Evolutionary conservation across 2,888 invertebrate species (phyloP), one percentile per base, ranked within the genome.

Genomic region (Pseudococcus jackbeardsleyi): DNA sequence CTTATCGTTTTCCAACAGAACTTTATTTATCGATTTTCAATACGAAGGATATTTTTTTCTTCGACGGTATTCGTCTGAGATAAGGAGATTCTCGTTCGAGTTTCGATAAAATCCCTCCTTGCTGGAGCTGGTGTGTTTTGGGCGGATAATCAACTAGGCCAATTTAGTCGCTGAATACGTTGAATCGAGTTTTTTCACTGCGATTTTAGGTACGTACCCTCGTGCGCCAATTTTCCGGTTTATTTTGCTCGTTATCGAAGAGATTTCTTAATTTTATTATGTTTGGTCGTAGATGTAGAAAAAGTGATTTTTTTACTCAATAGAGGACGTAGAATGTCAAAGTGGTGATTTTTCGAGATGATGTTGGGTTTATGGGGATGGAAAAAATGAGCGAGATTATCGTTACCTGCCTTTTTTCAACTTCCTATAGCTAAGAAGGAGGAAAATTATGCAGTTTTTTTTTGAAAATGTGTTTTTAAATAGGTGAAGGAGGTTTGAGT

Each of bases 191-290:
- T 72, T 72, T 72, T 26, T 26, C 26, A 72, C 17, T 22, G 26
- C 26, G 3, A 33, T 26, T 72, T 72, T 22, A 12, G 5, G 22
- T 22, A 64, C 19, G 26, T 64, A 17, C 15, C 1, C 54, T 5
- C 50, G 19, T 54, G 26, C 26, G 26, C 59, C 19, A 72, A 72
- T 26, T 72, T 72, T 72, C 68, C 68, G 26, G 68, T 72, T 72
- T 72, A 72, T 72, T 72, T 72, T 72, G 15, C 33, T 72, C 68
- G 68, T 72, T 72, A 26, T 72, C 68, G 68, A 72, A 72, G 19
- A 59, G 59, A 59, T 59, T 59, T 19, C 59, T 59, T 59, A 59
- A 59, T 59, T 59, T 59, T 59, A 59, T 59, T 59, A 19, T n/a
- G 19, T 59, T 59, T 59, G 1, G 5, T 17, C 59, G 26, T 33